Conservation (phyloP, 2,888 invertebrate species). For the Coleophora flavipennella region DNA sequence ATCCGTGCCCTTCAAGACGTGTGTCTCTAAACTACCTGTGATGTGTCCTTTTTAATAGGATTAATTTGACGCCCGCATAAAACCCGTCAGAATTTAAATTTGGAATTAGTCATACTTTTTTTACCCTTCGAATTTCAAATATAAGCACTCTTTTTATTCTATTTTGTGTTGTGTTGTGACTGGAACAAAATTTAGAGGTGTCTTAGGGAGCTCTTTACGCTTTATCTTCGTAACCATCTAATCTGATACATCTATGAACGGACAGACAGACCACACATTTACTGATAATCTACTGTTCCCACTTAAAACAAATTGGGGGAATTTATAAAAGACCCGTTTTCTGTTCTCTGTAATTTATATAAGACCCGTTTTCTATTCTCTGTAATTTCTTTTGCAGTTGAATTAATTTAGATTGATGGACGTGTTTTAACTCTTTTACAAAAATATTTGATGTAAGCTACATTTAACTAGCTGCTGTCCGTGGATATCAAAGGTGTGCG, state of each 20-base stretch:
- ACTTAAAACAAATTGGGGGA: constrained; percentile 16
- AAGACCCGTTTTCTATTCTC: neutral
- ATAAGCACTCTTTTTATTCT: constrained; percentile 16
- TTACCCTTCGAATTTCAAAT: no score
- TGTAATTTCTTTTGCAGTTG: constrained; percentile 3
- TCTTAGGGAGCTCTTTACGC: constrained; percentile 7
- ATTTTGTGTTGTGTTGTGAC: constrained; percentile 20
- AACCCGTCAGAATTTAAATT: constrained; percentile 2
- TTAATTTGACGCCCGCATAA: constrained; percentile 37
- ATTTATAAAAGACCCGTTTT: neutral
- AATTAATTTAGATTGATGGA: neutral
- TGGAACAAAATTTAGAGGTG: constrained; percentile 24
- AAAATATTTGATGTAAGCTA: no score
- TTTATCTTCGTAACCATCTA: constrained; percentile 31
- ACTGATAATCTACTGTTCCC: constrained; percentile 18
- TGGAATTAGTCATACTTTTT: constrained; percentile 19
- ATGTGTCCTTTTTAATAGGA: constrained; percentile 49
- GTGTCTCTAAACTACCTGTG: constrained; percentile 26
- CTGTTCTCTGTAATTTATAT: constrained; percentile 1
- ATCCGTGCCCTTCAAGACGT: constrained; percentile 20
- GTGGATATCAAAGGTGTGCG: no score
- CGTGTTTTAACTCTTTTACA: no score
- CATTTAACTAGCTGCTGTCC: no score
- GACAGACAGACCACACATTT: constrained; percentile 35
- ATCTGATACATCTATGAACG: constrained; percentile 24